These are phyloP conservation scores for Machimus atricapillus DNA, from an alignment of 2,888 invertebrate species.

Conservation along the genomic window DNA sequence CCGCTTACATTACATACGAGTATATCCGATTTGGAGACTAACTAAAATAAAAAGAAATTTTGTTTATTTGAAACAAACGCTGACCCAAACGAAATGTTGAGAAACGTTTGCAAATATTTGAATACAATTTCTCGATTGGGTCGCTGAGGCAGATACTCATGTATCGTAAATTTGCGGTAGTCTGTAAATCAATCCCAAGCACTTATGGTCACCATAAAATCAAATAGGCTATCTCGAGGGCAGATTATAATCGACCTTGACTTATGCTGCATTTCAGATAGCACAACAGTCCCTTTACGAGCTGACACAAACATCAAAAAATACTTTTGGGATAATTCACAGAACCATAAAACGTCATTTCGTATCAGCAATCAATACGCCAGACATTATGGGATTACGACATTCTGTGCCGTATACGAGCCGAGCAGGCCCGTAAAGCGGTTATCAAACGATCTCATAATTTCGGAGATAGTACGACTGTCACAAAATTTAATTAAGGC, in stretches of 20 bases:
- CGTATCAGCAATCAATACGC: constrained; percentile 25
- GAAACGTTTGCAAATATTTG: constrained; percentile 17
- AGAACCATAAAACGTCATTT: constrained; percentile 14
- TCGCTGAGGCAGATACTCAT: neutral
- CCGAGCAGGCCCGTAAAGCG: neutral
- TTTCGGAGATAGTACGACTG: constrained; percentile 13
- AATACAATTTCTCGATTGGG: neutral
- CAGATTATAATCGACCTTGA: constrained; percentile 24
- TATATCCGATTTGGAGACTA: neutral
- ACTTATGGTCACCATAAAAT: constrained; percentile 14
- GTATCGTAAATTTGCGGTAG: neutral
- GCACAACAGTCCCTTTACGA: constrained; percentile 10
- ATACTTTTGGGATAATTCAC: constrained; percentile 9
- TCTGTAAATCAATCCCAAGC: constrained; percentile 4
- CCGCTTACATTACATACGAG: neutral
- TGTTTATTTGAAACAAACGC: neutral
- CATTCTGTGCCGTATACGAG: neutral
- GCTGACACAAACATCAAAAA: constrained; percentile 25
- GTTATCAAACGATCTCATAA: constrained; percentile 23
- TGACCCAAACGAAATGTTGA: neutral
- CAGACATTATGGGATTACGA: constrained; percentile 18
- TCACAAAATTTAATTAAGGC: constrained; percentile 36
- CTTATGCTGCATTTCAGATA: constrained; percentile 25
- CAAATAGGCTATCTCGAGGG: neutral
- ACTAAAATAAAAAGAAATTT: neutral